Conservation (phyloP, 1,140 invertebrate species). For the Ooceraea biroi region DNA sequence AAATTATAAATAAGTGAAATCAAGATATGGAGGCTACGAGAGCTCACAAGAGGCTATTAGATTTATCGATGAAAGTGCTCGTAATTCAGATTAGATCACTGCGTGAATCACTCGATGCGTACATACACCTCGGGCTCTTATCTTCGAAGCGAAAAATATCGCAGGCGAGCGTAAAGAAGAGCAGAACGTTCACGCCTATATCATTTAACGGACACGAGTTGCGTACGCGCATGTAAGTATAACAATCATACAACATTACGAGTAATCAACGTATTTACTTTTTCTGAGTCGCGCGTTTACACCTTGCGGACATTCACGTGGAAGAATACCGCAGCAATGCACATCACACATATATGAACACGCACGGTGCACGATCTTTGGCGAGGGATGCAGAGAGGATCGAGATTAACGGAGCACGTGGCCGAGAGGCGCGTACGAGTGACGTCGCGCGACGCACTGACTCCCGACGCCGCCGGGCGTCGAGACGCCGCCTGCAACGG, state of each 20-base stretch:
- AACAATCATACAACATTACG: not conserved
- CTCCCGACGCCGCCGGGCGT: conserved; percentile 57
- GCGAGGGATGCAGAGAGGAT: conserved; percentile 28
- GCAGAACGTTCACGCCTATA: not conserved
- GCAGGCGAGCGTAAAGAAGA: not conserved
- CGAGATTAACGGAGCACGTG: conserved; percentile 76
- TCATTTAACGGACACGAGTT: not conserved
- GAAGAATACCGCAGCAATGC: conserved; percentile 55
- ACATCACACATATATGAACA: conserved; percentile 60
- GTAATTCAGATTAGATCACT: not conserved
- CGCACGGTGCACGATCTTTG: not conserved
- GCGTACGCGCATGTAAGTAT: too few relatives aligned
- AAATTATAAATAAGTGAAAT: conserved; percentile 6
- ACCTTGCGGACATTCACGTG: conserved; percentile 76
- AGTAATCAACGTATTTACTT: conserved; percentile 67
- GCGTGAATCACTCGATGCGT: not conserved
- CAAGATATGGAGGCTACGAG: not conserved
- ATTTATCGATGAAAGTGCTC: not conserved
- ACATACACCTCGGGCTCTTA: not conserved
- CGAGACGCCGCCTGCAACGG: conserved; percentile 64
- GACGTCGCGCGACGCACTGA: conserved; percentile 75
- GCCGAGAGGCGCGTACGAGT: conserved; percentile 56
- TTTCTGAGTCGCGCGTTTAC: conserved; percentile 65
- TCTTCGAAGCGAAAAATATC: not conserved
- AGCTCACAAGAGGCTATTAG: not conserved